Percentiles rank a stretch among this genome's conserved stretches.
Evolutionary conservation across 2,113 vertebrate genomes (phyloP).

Genomic region (Pelmatolapia mariae): DNA sequence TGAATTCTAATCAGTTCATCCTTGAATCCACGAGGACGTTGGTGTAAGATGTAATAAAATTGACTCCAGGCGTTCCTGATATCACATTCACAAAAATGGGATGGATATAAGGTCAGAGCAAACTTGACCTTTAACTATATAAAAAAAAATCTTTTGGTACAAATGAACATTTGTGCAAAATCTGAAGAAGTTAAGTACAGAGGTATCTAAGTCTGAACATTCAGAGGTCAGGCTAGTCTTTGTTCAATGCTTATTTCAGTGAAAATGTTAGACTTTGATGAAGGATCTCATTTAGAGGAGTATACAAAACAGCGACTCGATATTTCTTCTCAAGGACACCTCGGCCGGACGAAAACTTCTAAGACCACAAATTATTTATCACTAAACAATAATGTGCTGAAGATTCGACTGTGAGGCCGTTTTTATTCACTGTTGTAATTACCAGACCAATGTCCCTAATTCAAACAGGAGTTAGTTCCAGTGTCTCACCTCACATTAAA

Average conservation of each 20-base stretch:
- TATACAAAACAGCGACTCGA: background rate
- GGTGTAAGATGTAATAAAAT: background rate
- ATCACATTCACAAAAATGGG: background rate
- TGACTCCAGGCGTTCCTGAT: background rate
- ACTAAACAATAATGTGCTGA: background rate
- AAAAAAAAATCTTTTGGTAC: background rate
- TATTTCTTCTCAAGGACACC: slow-evolving; percentile 8
- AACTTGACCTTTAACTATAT: background rate
- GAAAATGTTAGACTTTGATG: background rate
- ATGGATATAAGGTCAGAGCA: background rate
- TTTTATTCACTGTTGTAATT: background rate
- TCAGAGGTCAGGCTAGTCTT: background rate
- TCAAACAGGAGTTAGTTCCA: background rate
- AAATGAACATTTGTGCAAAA: background rate
- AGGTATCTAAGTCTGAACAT: background rate
- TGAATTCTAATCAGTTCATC: background rate
- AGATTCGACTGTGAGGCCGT: background rate
- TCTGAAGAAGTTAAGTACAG: background rate
- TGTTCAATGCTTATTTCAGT: background rate
- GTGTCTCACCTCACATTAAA: background rate
- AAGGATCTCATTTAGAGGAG: background rate
- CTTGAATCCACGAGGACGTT: background rate
- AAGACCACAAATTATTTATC: background rate
- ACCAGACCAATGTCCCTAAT: background rate
- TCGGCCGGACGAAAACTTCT: background rate